phyloP scores from a whole-genome alignment of 1,140 invertebrate genomes.

The Helicoverpa zea region DNA sequence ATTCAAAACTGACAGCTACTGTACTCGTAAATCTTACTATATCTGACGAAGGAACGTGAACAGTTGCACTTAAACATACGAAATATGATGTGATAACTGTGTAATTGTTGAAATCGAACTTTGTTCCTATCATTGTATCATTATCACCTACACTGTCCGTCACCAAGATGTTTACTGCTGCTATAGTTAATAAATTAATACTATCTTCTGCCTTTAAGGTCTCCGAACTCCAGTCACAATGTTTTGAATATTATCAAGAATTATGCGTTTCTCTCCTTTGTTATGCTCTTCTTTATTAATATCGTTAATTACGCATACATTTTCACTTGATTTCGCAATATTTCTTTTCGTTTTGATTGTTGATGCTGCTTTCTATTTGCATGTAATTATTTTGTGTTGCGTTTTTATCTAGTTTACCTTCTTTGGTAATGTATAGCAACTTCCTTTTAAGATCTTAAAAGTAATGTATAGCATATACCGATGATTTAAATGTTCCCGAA shows the following conservation, averaged over 20 bases:
- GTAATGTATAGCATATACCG: neutral
- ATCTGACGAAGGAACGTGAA: constrained; percentile 12
- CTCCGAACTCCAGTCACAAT: constrained; percentile 55
- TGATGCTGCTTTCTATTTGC: neutral
- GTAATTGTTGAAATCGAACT: constrained; percentile 35
- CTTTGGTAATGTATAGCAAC: neutral
- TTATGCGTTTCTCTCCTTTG: constrained; percentile 46
- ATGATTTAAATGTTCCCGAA: too few relatives aligned
- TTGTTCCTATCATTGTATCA: constrained; percentile 40
- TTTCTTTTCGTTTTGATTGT: neutral
- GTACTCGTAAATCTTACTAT: constrained; percentile 20
- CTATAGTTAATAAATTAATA: constrained; percentile 45
- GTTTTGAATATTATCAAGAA: constrained; percentile 59
- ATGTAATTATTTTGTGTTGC: neutral
- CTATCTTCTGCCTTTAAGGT: constrained; percentile 30
- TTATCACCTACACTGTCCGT: constrained; percentile 33
- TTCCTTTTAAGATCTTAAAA: constrained; percentile 17
- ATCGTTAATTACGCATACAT: constrained; percentile 20
- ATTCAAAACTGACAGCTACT: constrained; percentile 9
- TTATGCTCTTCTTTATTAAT: constrained; percentile 23
- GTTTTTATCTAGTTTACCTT: neutral
- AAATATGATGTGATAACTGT: constrained; percentile 40
- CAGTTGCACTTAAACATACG: constrained; percentile 11
- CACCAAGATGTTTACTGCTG: constrained; percentile 46
- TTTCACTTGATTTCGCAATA: neutral